Base-by-base conservation (phyloP, 2,113 vertebrate genomes). In the Toxostoma redivivum region DNA sequence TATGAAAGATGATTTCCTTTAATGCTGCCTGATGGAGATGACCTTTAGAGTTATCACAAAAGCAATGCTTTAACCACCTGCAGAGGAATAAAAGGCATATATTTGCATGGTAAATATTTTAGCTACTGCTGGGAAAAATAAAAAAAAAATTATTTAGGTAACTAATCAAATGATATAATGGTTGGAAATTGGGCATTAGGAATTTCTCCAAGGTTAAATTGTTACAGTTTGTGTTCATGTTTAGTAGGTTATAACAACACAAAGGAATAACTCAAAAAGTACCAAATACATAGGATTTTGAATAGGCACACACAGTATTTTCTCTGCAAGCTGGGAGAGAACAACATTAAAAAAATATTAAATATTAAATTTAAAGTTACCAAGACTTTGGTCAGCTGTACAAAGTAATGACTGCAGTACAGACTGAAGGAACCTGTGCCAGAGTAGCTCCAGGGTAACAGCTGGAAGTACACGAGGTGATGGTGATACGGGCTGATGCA, bases 11-110 rank as follows among this genome's bases (percentile, higher is more conserved):
- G 5, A 44, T 92, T 95, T 94, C 50, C 25, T 88, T 90, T 80
- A 88, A 81, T 78, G 50, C 53, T 80, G 69, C 40, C 58, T 91
- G 70, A 82, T 21, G 18, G 62, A 86, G 53, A 48, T 94, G 79
- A 92, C 74, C 83, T 96, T 97, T 92, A 42, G 30, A 92, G 72
- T 85, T 67, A 79, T 57, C 54, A 71, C 20, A 81, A 86, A 95
- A 96, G 35, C 3, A 5, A 88, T 85, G 77, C 19, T 93, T 92
- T 78, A 92, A 45, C 67, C 56, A 89, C 61, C 51, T 82, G 38
- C 85, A 87, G 78, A 86, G 90, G 48, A 94, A 78, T 60, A 82
- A 67, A 97, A 70, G 65, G 24, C 17, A 71, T 54, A 71, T 90
- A 60, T 79, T 93, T 67, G 50, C 37, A 67, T 38, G 51, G 15